Evolutionary conservation across 2,113 vertebrate species (phyloP).

Genomic region (Propithecus coquereli): DNA sequence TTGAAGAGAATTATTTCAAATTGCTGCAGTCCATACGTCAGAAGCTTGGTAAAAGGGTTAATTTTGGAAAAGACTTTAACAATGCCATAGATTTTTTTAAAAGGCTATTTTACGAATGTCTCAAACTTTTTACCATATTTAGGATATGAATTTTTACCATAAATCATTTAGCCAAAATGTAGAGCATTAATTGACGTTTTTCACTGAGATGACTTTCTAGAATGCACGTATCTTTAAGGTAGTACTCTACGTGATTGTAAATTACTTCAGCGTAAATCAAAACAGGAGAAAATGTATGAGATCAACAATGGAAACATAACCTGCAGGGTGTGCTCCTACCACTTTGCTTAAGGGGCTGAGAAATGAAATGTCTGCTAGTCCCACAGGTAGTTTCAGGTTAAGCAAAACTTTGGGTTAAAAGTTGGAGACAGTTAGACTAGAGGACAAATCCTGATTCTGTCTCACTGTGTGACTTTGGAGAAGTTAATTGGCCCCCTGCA

Average conservation of each 20-base stretch:
- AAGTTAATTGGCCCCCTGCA: neutral
- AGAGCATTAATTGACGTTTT: neutral
- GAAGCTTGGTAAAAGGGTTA: neutral
- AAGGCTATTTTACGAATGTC: neutral
- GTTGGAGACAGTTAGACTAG: neutral
- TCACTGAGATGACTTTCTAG: neutral
- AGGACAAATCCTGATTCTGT: neutral
- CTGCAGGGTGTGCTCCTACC: accelerated
- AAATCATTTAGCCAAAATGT: neutral
- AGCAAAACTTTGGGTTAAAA: neutral
- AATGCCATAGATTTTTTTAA: neutral
- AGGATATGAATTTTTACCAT: neutral
- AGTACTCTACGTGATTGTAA: neutral
- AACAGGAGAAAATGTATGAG: neutral
- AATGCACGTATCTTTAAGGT: neutral
- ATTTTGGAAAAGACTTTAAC: neutral
- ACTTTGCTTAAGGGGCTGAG: accelerated
- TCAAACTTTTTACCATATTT: neutral
- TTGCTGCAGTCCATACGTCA: neutral
- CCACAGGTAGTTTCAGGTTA: accelerated
- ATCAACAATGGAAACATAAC: neutral
- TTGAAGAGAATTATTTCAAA: neutral
- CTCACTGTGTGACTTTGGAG: neutral
- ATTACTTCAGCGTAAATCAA: neutral
- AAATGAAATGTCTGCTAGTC: neutral